phyloP scores from a whole-genome alignment of 1,140 invertebrate species.

The Gryon sp. region DNA sequence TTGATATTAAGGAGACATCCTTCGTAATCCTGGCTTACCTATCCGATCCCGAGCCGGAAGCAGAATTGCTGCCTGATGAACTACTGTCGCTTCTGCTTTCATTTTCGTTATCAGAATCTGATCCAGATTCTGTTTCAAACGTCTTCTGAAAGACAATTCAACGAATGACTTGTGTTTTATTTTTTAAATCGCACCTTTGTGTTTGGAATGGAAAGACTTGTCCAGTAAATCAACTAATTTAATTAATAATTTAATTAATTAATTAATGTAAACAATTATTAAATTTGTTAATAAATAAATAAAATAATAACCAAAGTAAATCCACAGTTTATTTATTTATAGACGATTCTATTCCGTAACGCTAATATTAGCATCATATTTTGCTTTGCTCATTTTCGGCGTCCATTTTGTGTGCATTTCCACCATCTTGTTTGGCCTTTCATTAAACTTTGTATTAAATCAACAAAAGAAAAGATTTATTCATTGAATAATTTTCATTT shows the following conservation, averaged over 20 bases:
- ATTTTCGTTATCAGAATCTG: conserved; percentile 84
- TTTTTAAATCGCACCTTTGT: not conserved
- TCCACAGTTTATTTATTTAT: too few species aligned
- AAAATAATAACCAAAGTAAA: not conserved
- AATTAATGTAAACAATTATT: too few species aligned
- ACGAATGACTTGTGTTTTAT: conserved; percentile 14
- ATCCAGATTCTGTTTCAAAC: conserved; percentile 82
- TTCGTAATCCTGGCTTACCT: conserved; percentile 75
- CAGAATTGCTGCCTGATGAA: conserved; percentile 81
- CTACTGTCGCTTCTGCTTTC: conserved; percentile 83
- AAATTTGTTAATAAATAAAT: not conserved
- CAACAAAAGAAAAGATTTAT: too few species aligned
- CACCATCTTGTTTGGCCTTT: not conserved
- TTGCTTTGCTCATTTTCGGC: not conserved
- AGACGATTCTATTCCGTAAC: not conserved
- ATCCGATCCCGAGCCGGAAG: conserved; percentile 82
- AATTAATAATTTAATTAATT: not conserved
- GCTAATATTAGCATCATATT: not conserved
- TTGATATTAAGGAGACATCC: conserved; percentile 10
- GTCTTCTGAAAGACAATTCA: conserved; percentile 80
- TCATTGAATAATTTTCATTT: too few species aligned
- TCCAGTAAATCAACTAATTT: not conserved
- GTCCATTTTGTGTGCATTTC: conserved; percentile 6
- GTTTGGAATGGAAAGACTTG: conserved; percentile 17
- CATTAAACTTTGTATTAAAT: too few species aligned